Percentiles rank a stretch among this genome's conserved stretches.
These are phyloP conservation scores for Sinodicranocentrus sp. DNA, from an alignment of 2,888 invertebrate species.

Conservation along the genomic window DNA sequence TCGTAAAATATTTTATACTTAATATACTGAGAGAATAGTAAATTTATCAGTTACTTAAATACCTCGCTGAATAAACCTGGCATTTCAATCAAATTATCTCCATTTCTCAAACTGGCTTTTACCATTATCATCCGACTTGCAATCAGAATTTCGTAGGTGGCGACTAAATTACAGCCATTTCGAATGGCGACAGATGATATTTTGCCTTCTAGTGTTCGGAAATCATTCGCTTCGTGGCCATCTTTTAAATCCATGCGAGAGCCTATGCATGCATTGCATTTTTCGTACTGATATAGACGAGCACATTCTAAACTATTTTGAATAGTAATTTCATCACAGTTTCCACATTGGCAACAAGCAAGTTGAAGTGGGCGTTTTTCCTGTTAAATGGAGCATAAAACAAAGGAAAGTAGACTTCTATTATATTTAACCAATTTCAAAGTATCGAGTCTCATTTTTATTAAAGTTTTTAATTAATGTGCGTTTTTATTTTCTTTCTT, in stretches of 20 bases:
- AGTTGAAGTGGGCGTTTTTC: not conserved
- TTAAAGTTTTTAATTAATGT: too few species aligned
- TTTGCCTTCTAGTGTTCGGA: not conserved
- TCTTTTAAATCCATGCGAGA: slow-evolving; percentile 1
- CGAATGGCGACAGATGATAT: not conserved
- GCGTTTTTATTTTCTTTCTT: too few species aligned
- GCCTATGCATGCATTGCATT: slow-evolving; percentile 13
- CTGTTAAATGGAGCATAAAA: not conserved
- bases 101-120: not conserved
- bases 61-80: slow-evolving; percentile 16
- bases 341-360: slow-evolving; percentile 19
- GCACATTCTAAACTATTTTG: not conserved
- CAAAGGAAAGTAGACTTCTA: not conserved
- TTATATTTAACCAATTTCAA: too few species aligned
- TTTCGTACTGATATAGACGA: slow-evolving; percentile 18
- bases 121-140: not conserved
- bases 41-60: not conserved
- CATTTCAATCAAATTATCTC: slow-evolving; percentile 1
- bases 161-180: not conserved
- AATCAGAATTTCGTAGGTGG: not conserved
- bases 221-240: not conserved
- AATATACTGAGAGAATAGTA: too few species aligned
- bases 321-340: not conserved
- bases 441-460: too few species aligned
- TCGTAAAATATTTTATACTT: too few species aligned